Evolutionary conservation across 1,140 invertebrate genomes (phyloP), one percentile per base, ranked within the genome.

Genomic region (Drosophila burlai): DNA sequence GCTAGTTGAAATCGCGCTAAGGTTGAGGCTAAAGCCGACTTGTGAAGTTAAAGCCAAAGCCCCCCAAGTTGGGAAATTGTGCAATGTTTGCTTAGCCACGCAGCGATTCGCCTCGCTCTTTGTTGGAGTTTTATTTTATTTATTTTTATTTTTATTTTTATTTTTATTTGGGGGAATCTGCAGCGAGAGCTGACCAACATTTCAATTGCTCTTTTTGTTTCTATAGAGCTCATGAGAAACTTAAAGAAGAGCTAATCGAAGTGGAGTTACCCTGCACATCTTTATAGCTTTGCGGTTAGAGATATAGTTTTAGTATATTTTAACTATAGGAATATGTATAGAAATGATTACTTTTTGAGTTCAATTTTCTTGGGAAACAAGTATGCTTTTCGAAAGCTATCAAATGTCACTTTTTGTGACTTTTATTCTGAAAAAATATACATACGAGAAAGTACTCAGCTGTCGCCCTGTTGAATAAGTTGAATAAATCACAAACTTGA

Each of bases 161-260:
- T 45, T 11, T 45, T 45, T 43, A n/a, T 18, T 18, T 11, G 42
- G 42, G 71, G 31, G 59, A 31, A 40, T 63, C 34, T 54, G n/a
- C 26, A 50, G 60, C 36, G 59, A 42, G 11, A 54, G 36, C 47
- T 61, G 81, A 55, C 78, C 81, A 77, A 78, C 77, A 85, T 73
- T 84, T 85, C 77, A 85, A 85, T 84, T 84, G 82, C 82, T 61
- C 68, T 83, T 61, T 78, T 65, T 71, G 24, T 45, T 64, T 80
- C 76, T 54, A 67, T 50, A 60, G 6, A 54, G 29, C 13, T 47
- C 26, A 8, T 3, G 40, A 16, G 8, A 9, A 18, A 18, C 7
- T 7, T 13, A 4, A 34, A 45, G n/a, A 6, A 21, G 43, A 21
- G 4, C 9, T 18, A n/a, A 43, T 36, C 6, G 59, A 62, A 26